Percentiles rank a stretch among this genome's conserved stretches.
Conservation (phyloP, 2,888 invertebrate species). For the Apoda limacodes region DNA sequence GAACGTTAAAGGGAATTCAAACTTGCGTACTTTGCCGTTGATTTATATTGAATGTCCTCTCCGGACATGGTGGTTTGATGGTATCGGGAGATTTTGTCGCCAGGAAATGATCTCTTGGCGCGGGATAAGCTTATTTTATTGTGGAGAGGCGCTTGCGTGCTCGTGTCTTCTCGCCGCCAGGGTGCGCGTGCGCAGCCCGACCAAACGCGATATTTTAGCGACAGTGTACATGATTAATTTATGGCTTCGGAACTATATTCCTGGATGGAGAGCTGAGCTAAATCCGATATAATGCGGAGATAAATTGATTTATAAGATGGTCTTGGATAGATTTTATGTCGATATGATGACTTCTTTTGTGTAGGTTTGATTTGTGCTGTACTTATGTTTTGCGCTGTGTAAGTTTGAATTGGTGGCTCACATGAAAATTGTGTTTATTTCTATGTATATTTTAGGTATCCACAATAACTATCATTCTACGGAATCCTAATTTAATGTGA, state of each 20-base stretch:
- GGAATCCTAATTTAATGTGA: too few relatives aligned
- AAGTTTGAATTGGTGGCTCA: too few relatives aligned
- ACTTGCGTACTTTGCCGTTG: constrained; percentile 41
- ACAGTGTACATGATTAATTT: constrained; percentile 69
- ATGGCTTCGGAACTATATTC: constrained; percentile 55
- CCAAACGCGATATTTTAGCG: constrained; percentile 62
- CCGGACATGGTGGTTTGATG: constrained; percentile 49
- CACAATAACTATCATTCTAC: too few relatives aligned
- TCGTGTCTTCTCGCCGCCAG: constrained; percentile 46
- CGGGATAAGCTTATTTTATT: constrained; percentile 39
- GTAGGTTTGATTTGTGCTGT: too few relatives aligned
- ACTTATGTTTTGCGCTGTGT: too few relatives aligned
- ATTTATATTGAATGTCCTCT: constrained; percentile 46
- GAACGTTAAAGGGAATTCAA: too few relatives aligned
- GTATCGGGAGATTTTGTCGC: constrained; percentile 61
- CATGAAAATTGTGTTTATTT: too few relatives aligned
- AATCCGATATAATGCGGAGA: constrained; percentile 57
- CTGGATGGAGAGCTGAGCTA: constrained; percentile 40
- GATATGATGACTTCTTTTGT: constrained; percentile 9
- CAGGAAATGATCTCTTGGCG: constrained; percentile 54
- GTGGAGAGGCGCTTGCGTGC: constrained; percentile 35
- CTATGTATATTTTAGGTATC: too few relatives aligned
- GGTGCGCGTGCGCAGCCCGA: constrained; percentile 45
- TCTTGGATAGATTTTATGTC: constrained; percentile 27
- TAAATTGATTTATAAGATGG: constrained; percentile 57